These are phyloP conservation scores for Cynaeus angustus DNA, from an alignment of 2,888 invertebrate species.

Conservation along the genomic window DNA sequence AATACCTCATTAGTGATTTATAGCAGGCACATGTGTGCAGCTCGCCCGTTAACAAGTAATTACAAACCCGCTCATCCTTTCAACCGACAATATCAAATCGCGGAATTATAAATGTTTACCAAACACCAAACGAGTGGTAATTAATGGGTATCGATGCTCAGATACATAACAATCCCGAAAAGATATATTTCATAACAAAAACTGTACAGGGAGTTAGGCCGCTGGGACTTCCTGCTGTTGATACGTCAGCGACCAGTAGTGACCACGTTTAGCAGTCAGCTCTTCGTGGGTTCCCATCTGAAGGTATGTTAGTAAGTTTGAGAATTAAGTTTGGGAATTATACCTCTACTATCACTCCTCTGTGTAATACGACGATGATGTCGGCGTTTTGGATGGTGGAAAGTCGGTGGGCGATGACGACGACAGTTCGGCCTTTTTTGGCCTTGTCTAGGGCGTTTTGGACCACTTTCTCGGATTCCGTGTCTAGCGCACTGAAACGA, in stretches of 20 bases:
- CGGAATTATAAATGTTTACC: too few species aligned
- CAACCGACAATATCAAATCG: too few species aligned
- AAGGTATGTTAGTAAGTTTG: constrained; percentile 57
- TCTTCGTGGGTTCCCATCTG: constrained; percentile 90
- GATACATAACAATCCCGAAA: constrained; percentile 7
- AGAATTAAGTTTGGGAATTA: background rate
- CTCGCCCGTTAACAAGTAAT: too few species aligned
- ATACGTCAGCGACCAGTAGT: constrained; percentile 89
- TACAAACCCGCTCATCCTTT: too few species aligned
- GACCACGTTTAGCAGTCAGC: constrained; percentile 84
- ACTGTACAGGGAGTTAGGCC: constrained; percentile 46
- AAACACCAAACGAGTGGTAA: background rate
- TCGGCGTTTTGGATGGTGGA: constrained; percentile 95
- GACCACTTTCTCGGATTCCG: constrained; percentile 92
- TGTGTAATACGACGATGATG: constrained; percentile 90
- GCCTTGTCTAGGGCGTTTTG: constrained; percentile 91
- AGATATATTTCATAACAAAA: constrained; percentile 12
- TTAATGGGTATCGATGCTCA: background rate
- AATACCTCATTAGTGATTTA: constrained; percentile 29
- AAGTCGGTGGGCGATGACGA: constrained; percentile 96
- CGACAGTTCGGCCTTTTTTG: constrained; percentile 88
- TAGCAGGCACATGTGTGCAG: too few species aligned
- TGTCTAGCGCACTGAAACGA: constrained; percentile 87
- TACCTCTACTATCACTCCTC: constrained; percentile 90
- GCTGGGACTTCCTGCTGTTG: constrained; percentile 75